Evolutionary conservation across 2,888 invertebrate genomes (phyloP).

Genomic region (Leptothorax acervorum): DNA sequence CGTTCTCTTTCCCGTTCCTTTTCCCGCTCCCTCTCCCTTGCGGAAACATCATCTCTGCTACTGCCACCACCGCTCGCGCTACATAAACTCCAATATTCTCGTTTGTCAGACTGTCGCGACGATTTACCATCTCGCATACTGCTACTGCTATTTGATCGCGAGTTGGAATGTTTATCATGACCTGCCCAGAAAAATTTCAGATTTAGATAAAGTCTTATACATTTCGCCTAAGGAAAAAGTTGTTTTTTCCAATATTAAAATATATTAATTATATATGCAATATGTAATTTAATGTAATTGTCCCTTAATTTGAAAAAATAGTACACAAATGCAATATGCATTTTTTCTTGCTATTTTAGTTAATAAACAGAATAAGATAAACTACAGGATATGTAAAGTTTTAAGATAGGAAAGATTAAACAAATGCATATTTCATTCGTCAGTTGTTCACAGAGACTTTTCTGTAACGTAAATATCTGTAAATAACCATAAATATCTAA

Average conservation of each 20-base stretch:
- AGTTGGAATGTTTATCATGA: constrained; percentile 93
- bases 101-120: constrained; percentile 84
- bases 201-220: constrained; percentile 35
- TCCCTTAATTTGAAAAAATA: background rate
- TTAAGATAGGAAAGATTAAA: background rate
- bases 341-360: background rate
- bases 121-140: constrained; percentile 84
- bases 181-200: constrained; percentile 83
- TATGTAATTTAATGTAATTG: background rate
- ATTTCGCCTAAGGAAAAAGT: background rate
- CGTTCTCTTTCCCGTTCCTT: constrained; percentile 80
- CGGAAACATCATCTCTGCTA: constrained; percentile 82
- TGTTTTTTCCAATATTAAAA: constrained; percentile 8
- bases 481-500: constrained; percentile 22
- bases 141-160: constrained; percentile 86
- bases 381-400: background rate
- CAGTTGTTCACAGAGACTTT: constrained; percentile 3
- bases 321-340: background rate
- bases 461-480: constrained; percentile 9
- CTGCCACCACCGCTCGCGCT: constrained; percentile 79
- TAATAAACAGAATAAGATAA: background rate
- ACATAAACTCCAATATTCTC: constrained; percentile 84
- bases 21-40: constrained; percentile 81
- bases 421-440: constrained; percentile 16
- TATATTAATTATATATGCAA: background rate